Percentiles rank a stretch among this genome's conserved stretches.
These are phyloP conservation scores for Mesorhabditis belari DNA, from an alignment of 2,888 invertebrate species.

Conservation along the genomic window DNA sequence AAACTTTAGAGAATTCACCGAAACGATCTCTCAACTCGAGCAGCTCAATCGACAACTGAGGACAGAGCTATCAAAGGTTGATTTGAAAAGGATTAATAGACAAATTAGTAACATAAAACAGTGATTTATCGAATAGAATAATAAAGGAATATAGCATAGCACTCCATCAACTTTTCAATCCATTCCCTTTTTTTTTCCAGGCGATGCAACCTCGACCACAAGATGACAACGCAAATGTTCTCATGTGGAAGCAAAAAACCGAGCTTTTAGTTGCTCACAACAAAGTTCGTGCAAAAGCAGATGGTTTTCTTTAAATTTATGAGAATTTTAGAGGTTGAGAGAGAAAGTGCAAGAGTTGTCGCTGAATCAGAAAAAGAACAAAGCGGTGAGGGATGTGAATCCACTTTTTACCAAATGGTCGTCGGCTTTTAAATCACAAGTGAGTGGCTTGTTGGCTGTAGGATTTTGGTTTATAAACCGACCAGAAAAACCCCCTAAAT, in stretches of 20 bases:
- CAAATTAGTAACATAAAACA: not conserved
- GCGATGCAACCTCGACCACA: slow-evolving; percentile 26
- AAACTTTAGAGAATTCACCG: slow-evolving; percentile 20
- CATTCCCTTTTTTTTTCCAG: slow-evolving; percentile 1
- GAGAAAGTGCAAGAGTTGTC: slow-evolving; percentile 26
- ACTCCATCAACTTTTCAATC: no score
- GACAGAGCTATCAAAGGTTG: slow-evolving; percentile 22
- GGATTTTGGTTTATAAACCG: not conserved
- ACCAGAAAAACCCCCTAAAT: not conserved
- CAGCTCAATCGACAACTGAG: slow-evolving; percentile 30
- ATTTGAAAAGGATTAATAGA: not conserved
- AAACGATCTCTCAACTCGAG: slow-evolving; percentile 23
- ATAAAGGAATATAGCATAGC: no score
- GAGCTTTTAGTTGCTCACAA: slow-evolving; percentile 36
- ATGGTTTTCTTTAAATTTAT: not conserved
- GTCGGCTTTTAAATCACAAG: slow-evolving; percentile 29
- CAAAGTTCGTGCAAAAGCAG: no score
- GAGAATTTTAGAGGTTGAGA: slow-evolving; percentile 27
- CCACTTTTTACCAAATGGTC: slow-evolving; percentile 24
- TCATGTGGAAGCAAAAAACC: slow-evolving; percentile 37
- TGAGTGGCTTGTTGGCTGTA: slow-evolving; percentile 2
- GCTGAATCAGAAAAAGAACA: slow-evolving; percentile 9
- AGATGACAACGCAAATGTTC: slow-evolving; percentile 23
- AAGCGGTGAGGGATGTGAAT: slow-evolving; percentile 9
- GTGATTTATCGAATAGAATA: not conserved